phyloP scores from a whole-genome alignment of 2,797 vertebrate species.

The Yasuhikotakia modesta region DNA sequence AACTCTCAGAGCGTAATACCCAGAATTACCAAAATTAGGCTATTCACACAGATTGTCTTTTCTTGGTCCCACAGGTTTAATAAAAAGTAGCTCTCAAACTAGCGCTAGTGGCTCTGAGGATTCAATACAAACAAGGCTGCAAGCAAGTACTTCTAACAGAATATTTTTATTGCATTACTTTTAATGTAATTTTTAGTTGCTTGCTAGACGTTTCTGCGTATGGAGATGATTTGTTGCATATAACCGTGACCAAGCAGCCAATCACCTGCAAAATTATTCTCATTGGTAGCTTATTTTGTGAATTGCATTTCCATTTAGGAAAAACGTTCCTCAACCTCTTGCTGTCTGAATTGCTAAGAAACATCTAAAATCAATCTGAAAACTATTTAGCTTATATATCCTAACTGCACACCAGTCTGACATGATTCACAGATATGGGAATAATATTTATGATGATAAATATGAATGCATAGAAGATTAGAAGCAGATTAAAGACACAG shows the following conservation, averaged over 20 bases:
- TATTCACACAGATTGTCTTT: constrained; percentile 31
- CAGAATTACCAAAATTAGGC: constrained; percentile 11
- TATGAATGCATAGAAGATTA: constrained; percentile 11
- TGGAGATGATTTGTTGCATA: neutral
- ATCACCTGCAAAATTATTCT: constrained; percentile 3
- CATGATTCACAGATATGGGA: constrained; percentile 13
- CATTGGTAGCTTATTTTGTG: neutral
- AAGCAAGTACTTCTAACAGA: constrained; percentile 30
- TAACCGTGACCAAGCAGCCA: neutral
- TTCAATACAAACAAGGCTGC: constrained; percentile 40
- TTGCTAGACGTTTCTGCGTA: neutral
- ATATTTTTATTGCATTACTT: constrained; percentile 29
- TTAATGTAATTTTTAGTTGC: constrained; percentile 16
- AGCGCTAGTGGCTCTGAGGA: constrained; percentile 29
- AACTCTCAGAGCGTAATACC: constrained; percentile 23
- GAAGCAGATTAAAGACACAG: neutral
- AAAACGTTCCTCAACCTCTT: too few relatives aligned
- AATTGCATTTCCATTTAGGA: neutral
- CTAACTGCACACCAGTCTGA: neutral
- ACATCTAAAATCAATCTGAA: neutral
- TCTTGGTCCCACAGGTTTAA: constrained; percentile 49
- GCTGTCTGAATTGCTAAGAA: neutral
- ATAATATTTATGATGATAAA: neutral
- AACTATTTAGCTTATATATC: constrained; percentile 6
- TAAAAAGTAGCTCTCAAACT: constrained; percentile 28